Percentiles rank a stretch among this genome's conserved stretches.
phyloP scores from a whole-genome alignment of 2,888 invertebrate species.

The Kryphioiulus occultus region DNA sequence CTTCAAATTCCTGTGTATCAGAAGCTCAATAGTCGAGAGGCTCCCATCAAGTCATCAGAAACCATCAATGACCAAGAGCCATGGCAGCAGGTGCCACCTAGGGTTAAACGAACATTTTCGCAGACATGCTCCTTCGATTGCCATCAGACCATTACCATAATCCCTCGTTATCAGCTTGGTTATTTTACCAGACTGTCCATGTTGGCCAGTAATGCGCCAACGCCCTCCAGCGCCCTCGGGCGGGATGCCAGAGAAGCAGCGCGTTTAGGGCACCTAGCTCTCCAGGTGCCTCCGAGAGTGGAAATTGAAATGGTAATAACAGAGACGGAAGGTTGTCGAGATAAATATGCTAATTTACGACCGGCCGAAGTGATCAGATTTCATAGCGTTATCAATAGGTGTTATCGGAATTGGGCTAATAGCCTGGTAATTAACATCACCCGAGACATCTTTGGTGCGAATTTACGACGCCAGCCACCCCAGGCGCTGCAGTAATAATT shows the following conservation, averaged over 20 bases:
- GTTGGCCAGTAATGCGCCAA: background rate
- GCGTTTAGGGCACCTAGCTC: background rate
- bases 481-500: background rate
- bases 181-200: background rate
- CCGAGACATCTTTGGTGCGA: background rate
- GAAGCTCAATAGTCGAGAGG: too few relatives aligned
- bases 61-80: background rate
- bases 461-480: constrained; percentile 7
- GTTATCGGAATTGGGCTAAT: constrained; percentile 11
- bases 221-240: background rate
- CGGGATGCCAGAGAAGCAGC: background rate
- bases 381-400: background rate
- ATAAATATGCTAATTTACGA: background rate
- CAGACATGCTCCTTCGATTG: background rate
- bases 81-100: background rate
- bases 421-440: background rate
- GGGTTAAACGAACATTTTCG: background rate
- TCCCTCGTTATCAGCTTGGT: background rate
- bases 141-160: background rate
- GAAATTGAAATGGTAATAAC: constrained; percentile 35
- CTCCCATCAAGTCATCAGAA: too few relatives aligned
- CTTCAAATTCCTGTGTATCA: too few relatives aligned
- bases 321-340: constrained; percentile 9
- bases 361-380: background rate
- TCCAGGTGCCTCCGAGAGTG: background rate